Conservation (phyloP, 2,797 vertebrate genomes). For the Liparis tanakae region DNA sequence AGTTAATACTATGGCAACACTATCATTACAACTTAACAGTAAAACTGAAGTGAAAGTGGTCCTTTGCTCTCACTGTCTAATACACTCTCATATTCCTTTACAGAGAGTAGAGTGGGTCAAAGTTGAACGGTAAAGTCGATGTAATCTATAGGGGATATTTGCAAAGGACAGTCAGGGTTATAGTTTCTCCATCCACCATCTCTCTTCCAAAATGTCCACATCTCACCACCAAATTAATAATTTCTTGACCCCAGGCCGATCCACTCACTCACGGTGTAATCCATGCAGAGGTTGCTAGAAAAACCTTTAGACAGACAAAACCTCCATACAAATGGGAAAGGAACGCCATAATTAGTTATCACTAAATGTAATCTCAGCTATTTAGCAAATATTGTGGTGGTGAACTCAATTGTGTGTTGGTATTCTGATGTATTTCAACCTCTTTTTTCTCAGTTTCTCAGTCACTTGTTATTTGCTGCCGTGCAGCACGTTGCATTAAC, state of each 20-base stretch:
- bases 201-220: neutral
- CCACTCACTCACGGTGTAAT: constrained; percentile 27
- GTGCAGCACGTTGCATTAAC: constrained; percentile 13
- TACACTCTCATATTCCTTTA: constrained; percentile 1
- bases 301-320: constrained; percentile 25
- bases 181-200: neutral
- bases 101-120: constrained; percentile 2
- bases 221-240: constrained; percentile 55
- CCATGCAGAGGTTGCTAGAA: constrained; percentile 22
- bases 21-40: neutral
- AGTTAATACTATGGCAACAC: neutral
- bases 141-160: neutral
- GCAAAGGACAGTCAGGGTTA: neutral
- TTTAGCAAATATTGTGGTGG: neutral
- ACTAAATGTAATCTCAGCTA: constrained; percentile 12
- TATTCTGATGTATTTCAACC: neutral
- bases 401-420: neutral
- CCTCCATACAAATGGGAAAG: constrained; percentile 5
- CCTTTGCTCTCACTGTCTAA: no score
- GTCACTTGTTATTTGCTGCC: constrained; percentile 3
- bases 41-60: neutral
- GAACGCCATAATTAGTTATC: neutral
- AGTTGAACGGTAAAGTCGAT: neutral
- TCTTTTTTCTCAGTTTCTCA: neutral
- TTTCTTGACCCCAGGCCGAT: constrained; percentile 43